Base-by-base conservation (phyloP, 2,888 invertebrate species). In the Molorchus minor region DNA sequence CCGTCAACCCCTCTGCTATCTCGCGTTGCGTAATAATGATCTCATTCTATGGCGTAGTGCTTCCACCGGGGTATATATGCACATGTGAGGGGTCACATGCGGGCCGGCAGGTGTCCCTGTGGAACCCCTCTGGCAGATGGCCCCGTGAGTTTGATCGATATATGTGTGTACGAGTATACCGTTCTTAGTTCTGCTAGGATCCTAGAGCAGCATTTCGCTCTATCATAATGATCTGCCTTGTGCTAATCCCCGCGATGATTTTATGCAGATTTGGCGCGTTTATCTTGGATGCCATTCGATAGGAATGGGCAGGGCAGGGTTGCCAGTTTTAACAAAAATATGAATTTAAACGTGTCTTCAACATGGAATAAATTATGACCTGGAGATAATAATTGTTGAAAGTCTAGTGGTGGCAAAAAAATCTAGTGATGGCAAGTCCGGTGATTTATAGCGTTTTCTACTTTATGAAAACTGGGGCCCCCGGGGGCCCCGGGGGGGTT, bases 21-120 rank as follows among this genome's bases (percentile, higher is more conserved):
- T 29, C 38, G 15, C 25, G 43, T 57, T 29, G 53, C 55, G 56
- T 58, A 54, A 57, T 58, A 54, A 57, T 46, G 55, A 47, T 44
- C 52, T 52, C 12, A 33, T 41, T 19, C 29, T n/a, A n/a, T n/a
- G n/a, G 33, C 40, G 46, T 25, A 47, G 58, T 45, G 60, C 61
- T 64, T 58, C 61, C 60, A 60, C n/a, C n/a, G 65, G 66, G 67
- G 71, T 69, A 61, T 69, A 61, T 68, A 70, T 68, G 68, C 70
- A 72, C 71, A 71, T 73, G 67, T 45, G 64, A 67, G 71, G 74
- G 70, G 75, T 73, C 74, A 70, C 73, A 76, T 75, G 72, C 75
- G 75, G 74, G 75, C 71, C 64, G 75, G 76, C 75, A 75, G 75
- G 75, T 75, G 76, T 75, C 73, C 71, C 65, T 62, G 53, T 62